phyloP scores from a whole-genome alignment of 2,797 vertebrate species.

The Gymnoscopelus braueri region DNA sequence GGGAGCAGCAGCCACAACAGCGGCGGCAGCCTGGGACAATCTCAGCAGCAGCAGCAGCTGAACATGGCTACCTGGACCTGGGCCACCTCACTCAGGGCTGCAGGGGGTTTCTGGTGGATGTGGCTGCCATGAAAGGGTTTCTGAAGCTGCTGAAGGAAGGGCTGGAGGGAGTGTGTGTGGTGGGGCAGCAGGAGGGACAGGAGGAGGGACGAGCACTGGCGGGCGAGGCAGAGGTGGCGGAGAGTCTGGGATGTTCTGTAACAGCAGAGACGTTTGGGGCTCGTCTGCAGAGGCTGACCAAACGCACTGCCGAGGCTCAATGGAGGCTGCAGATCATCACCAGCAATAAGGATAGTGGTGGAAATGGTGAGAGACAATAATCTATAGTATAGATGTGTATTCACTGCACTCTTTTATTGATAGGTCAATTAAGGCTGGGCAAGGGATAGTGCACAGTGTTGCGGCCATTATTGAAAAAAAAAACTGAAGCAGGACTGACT shows the following conservation, averaged over 20 bases:
- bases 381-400: no score
- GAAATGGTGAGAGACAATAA: conserved; percentile 59
- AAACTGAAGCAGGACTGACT: no score
- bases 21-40: conserved; percentile 33
- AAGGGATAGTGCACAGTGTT: no score
- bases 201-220: conserved; percentile 64
- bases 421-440: no score
- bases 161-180: conserved; percentile 85
- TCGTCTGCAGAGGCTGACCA: conserved; percentile 88
- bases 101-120: conserved; percentile 89
- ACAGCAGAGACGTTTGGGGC: conserved; percentile 81
- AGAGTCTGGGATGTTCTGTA: conserved; percentile 84
- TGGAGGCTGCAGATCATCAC: conserved; percentile 95
- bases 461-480: no score
- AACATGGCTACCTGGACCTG: conserved; percentile 78
- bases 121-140: conserved; percentile 85
- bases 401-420: no score
- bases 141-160: conserved; percentile 89
- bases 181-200: conserved; percentile 82
- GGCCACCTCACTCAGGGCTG: conserved; percentile 82
- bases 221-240: conserved; percentile 75
- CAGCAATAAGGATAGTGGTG: conserved; percentile 80
- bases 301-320: conserved; percentile 92
- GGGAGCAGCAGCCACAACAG: conserved; percentile 30
- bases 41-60: conserved; percentile 18